These are phyloP conservation scores for Spilosoma lubricipeda DNA, from an alignment of 2,888 invertebrate genomes.

Conservation along the genomic window DNA sequence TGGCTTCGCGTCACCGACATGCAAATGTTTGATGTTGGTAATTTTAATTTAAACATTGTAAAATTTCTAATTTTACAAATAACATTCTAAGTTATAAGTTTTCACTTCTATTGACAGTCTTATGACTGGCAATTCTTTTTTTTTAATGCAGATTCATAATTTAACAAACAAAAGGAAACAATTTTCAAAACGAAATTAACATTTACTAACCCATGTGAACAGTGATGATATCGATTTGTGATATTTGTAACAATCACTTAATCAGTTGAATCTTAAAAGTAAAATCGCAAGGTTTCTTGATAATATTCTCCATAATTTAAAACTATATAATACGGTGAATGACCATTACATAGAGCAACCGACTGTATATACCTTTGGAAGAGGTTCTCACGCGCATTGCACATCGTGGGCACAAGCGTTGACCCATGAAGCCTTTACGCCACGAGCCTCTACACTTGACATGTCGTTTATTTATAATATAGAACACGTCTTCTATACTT, in stretches of 20 bases:
- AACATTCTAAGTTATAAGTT: too few species aligned
- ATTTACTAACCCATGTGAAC: too few species aligned
- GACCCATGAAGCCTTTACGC: conserved; percentile 66
- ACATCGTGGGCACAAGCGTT: conserved; percentile 56
- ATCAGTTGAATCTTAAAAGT: not conserved
- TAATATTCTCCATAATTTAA: not conserved
- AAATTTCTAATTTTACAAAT: too few species aligned
- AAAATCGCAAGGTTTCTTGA: not conserved
- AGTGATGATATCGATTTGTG: too few species aligned
- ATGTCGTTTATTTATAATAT: conserved; percentile 43
- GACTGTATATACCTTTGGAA: conserved; percentile 24
- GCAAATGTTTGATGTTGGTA: too few species aligned
- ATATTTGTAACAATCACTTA: not conserved
- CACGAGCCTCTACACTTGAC: conserved; percentile 37
- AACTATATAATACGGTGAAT: conserved; percentile 6
- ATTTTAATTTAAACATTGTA: too few species aligned
- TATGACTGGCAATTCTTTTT: too few species aligned
- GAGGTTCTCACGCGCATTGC: conserved; percentile 63
- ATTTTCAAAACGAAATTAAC: too few species aligned
- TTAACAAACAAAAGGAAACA: too few species aligned
- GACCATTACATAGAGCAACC: not conserved
- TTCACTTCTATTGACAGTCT: too few species aligned
- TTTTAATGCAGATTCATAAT: too few species aligned
- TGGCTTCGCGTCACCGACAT: too few species aligned
- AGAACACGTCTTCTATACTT: conserved; percentile 26